Evolutionary conservation across 1,140 invertebrate species (phyloP).

Genomic region (Ceratina calcarata): DNA sequence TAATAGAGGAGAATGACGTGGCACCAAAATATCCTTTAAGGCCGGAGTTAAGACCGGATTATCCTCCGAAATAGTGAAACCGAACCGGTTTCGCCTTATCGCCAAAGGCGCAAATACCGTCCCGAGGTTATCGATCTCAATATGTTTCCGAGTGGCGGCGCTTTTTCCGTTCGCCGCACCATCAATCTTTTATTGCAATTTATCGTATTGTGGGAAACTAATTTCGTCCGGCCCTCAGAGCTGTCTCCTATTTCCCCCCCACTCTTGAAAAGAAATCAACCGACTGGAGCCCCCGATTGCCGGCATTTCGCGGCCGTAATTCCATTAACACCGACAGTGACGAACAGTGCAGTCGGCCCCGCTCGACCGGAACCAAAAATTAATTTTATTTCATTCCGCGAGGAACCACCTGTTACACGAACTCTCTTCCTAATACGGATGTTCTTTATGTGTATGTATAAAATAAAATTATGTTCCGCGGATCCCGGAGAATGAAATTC

Average conservation of each 20-base stretch:
- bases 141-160: slow-evolving; percentile 7
- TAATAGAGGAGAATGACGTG: neutral
- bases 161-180: slow-evolving; percentile 9
- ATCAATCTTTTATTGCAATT: slow-evolving; percentile 42
- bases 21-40: neutral
- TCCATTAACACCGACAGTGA: slow-evolving; percentile 39
- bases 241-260: neutral
- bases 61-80: neutral
- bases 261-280: slow-evolving; percentile 9
- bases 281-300: neutral
- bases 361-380: slow-evolving; percentile 22
- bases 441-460: slow-evolving; percentile 6
- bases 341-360: neutral
- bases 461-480: slow-evolving; percentile 4
- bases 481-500: too few relatives aligned
- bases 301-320: slow-evolving; percentile 12
- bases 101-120: neutral
- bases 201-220: slow-evolving; percentile 42
- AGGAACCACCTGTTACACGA: slow-evolving; percentile 46
- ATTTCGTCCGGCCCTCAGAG: slow-evolving; percentile 1
- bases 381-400: slow-evolving; percentile 42
- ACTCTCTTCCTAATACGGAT: neutral
- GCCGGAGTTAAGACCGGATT: neutral
- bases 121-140: slow-evolving; percentile 3
- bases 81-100: neutral